Conservation (phyloP, 2,113 vertebrate species). For the Xyrauchen texanus region DNA sequence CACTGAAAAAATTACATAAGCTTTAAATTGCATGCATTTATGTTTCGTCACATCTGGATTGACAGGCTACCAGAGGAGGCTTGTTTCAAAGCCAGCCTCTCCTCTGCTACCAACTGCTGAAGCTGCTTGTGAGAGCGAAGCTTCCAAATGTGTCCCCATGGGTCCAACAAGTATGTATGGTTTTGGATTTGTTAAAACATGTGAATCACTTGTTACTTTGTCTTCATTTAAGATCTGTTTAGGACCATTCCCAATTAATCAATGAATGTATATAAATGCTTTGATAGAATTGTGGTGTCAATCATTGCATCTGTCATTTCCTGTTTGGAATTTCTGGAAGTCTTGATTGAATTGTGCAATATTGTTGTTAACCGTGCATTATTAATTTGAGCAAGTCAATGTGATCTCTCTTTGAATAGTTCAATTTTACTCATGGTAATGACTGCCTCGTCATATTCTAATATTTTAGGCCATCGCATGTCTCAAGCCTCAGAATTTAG, state of each 20-base stretch:
- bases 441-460: background rate
- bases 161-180: constrained; percentile 43
- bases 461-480: constrained; percentile 77
- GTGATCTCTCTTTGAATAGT: background rate
- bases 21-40: no score
- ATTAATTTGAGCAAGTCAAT: background rate
- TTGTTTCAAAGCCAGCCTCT: constrained; percentile 44
- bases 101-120: constrained; percentile 44
- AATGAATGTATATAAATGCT: no score
- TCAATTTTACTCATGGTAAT: background rate
- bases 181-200: background rate
- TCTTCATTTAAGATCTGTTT: background rate
- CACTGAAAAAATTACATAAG: no score
- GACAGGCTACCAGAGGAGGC: constrained; percentile 53
- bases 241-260: no score
- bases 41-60: background rate
- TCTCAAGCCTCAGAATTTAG: constrained; percentile 79
- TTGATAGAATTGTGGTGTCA: no score
- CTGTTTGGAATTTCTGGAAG: no score
- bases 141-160: constrained; percentile 45
- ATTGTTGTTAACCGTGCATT: background rate
- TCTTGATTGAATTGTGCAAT: background rate
- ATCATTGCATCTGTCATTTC: no score
- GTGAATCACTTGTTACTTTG: background rate
- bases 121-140: constrained; percentile 62